Percentiles rank a stretch among this genome's conserved stretches.
Evolutionary conservation across 2,888 invertebrate genomes (phyloP).

Genomic region (Diplazon laetatorius): DNA sequence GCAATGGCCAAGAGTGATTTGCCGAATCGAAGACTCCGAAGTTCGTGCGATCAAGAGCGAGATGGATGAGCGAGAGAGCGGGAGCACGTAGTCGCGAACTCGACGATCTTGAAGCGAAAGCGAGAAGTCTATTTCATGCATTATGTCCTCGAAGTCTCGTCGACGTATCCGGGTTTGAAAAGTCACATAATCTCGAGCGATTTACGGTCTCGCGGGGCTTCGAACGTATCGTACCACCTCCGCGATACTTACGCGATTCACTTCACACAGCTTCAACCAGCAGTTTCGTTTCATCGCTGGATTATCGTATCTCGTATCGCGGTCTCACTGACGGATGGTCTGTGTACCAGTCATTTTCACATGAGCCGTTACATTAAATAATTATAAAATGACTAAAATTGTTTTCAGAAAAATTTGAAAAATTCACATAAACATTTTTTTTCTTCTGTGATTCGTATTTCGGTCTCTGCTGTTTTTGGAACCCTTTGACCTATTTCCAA

Average conservation of each 20-base stretch:
- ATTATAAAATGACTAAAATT: constrained; percentile 4
- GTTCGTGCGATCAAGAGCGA: constrained; percentile 34
- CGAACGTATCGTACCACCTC: constrained; percentile 36
- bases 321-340: constrained; percentile 74
- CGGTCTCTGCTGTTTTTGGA: too few species aligned
- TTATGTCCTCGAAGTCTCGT: constrained; percentile 69
- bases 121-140: constrained; percentile 71
- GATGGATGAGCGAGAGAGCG: constrained; percentile 4
- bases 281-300: constrained; percentile 25
- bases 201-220: constrained; percentile 68
- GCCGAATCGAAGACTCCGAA: constrained; percentile 49
- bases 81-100: constrained; percentile 43
- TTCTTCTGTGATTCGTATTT: too few species aligned
- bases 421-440: too few species aligned
- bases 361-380: background rate
- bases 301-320: constrained; percentile 67
- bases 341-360: constrained; percentile 32
- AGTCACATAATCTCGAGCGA: constrained; percentile 78
- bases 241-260: constrained; percentile 62
- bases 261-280: constrained; percentile 63
- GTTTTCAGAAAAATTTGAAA: too few species aligned
- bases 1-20: constrained; percentile 32
- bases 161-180: constrained; percentile 76
- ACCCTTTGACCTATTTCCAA: too few species aligned
- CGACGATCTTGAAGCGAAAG: constrained; percentile 46